These are phyloP conservation scores for Stegodyphus mimosarum DNA, from an alignment of 1,140 invertebrate species.

Conservation along the genomic window DNA sequence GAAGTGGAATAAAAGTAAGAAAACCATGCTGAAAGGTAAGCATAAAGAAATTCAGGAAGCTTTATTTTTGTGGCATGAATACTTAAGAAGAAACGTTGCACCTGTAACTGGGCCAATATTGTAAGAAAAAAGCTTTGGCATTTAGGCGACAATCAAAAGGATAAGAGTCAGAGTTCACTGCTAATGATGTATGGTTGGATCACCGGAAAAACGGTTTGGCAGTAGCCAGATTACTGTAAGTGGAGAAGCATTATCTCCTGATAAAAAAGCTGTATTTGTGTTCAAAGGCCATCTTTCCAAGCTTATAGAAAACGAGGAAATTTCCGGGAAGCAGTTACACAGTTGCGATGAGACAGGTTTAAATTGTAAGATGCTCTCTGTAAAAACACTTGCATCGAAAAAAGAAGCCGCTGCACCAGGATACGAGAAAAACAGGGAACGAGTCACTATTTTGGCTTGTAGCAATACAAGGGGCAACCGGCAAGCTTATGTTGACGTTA, in stretches of 20 bases:
- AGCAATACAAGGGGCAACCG: conserved; percentile 7
- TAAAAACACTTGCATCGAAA: conserved; percentile 12
- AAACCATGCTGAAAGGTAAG: conserved; percentile 6
- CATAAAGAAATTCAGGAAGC: conserved; percentile 16
- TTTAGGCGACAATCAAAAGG: conserved; percentile 4
- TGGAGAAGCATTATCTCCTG: neutral
- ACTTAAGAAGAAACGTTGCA: neutral
- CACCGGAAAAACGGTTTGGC: conserved; percentile 1
- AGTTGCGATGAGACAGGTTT: conserved; percentile 13
- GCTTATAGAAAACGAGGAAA: neutral
- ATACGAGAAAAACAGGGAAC: neutral
- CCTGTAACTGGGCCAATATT: conserved; percentile 10
- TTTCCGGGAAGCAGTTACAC: conserved; percentile 17
- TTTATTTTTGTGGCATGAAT: conserved; percentile 14
- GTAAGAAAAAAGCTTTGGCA: neutral
- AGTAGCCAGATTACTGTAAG: neutral
- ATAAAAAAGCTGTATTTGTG: neutral
- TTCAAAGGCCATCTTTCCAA: conserved; percentile 8
- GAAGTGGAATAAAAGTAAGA: conserved; percentile 20
- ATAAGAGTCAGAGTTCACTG: neutral
- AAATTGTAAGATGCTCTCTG: conserved; percentile 10
- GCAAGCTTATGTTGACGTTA: conserved; percentile 4
- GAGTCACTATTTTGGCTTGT: conserved; percentile 11
- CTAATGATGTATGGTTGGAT: neutral
- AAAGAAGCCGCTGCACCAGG: neutral